Conservation (phyloP, 1,140 invertebrate genomes). For the Propsilocerus akamusi region DNA sequence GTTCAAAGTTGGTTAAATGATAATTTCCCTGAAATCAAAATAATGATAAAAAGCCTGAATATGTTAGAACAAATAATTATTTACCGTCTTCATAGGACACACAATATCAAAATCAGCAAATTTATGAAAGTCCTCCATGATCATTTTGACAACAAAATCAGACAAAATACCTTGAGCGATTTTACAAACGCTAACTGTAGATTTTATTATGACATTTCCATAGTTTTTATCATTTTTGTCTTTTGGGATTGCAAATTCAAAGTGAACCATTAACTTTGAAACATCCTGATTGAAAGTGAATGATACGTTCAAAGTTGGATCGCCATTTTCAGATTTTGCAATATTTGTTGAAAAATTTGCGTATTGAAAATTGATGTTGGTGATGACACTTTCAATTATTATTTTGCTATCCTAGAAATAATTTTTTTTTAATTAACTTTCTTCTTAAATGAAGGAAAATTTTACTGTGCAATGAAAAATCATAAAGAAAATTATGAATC, state of each 20-base stretch:
- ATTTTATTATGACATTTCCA: not conserved
- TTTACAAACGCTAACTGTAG: not conserved
- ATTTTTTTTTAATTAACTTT: not conserved
- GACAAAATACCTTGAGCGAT: not conserved
- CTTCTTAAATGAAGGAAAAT: not conserved
- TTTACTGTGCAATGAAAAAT: not conserved
- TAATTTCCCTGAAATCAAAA: not conserved
- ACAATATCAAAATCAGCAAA: not conserved
- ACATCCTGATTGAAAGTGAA: not conserved
- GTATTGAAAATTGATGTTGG: not conserved
- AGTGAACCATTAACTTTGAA: not conserved
- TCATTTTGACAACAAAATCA: not conserved
- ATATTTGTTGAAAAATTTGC: not conserved
- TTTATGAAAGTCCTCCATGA: not conserved
- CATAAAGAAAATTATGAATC: too few relatives aligned
- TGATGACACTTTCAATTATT: not conserved
- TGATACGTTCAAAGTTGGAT: not conserved
- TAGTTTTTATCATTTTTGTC: not conserved
- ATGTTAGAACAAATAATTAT: not conserved
- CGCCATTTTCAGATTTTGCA: not conserved
- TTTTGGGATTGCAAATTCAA: not conserved
- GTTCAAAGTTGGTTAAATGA: not conserved
- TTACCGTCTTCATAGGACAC: not conserved
- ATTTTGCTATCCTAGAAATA: not conserved
- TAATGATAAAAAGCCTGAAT: not conserved